These are phyloP conservation scores for Copsychus sechellarum DNA, from an alignment of 2,113 vertebrate genomes.

Conservation along the genomic window DNA sequence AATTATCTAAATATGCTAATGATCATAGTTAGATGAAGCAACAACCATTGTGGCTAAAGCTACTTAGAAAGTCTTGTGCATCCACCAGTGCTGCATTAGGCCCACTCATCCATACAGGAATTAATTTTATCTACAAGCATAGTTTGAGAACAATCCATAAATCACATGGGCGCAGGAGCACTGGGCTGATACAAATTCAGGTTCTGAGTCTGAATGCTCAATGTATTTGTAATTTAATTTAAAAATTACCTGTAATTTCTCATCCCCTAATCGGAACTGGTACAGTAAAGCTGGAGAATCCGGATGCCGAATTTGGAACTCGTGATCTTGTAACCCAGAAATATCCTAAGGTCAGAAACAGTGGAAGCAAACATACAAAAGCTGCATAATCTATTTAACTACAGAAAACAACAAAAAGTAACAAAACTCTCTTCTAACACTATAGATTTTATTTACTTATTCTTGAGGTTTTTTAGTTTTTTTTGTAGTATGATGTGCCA, in stretches of 20 bases:
- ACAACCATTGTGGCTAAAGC: not conserved
- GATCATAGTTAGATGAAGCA: not conserved
- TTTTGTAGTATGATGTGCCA: not conserved
- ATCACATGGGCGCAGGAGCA: not conserved
- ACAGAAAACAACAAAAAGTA: not conserved
- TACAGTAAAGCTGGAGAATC: slow-evolving; percentile 91
- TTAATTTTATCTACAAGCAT: not conserved
- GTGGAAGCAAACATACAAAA: not conserved
- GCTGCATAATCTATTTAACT: not conserved
- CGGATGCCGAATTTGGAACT: slow-evolving; percentile 92
- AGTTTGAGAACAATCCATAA: not conserved
- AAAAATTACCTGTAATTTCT: slow-evolving; percentile 89
- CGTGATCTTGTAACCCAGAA: slow-evolving; percentile 93
- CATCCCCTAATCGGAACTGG: slow-evolving; percentile 92
- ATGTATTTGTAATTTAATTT: not conserved
- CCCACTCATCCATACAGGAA: not conserved
- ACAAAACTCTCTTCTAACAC: not conserved
- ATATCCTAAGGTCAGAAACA: slow-evolving; percentile 79
- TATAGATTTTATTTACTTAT: not conserved
- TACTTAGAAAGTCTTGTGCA: not conserved
- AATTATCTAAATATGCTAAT: not conserved
- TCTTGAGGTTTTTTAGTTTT: not conserved
- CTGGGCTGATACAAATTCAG: not conserved
- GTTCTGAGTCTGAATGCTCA: not conserved
- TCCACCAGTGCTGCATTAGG: not conserved